Percentiles rank a stretch among this genome's conserved stretches.
Conservation (phyloP, 1,140 invertebrate genomes). For the Pogonomyrmex barbatus region DNA sequence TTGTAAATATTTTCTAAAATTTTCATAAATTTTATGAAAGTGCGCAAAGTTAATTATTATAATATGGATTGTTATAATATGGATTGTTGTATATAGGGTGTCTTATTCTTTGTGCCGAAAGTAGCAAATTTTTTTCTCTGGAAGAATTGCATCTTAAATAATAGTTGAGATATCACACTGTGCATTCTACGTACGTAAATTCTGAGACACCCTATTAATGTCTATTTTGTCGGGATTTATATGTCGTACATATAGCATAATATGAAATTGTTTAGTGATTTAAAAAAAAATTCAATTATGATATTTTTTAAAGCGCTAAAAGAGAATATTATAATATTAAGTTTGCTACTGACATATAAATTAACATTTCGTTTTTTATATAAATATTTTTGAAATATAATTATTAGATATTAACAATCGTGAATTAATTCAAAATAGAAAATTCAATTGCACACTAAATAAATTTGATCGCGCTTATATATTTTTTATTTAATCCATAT, state of each 20-base stretch:
- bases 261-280: neutral
- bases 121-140: too few species aligned
- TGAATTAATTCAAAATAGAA: conserved; percentile 9
- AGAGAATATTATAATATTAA: neutral
- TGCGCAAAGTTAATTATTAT: conserved; percentile 2
- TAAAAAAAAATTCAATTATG: neutral
- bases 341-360: neutral
- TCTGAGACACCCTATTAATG: neutral
- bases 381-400: conserved; percentile 21
- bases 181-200: too few species aligned
- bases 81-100: too few species aligned
- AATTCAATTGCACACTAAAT: neutral
- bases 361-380: conserved; percentile 42
- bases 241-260: neutral
- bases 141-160: too few species aligned
- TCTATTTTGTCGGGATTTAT: neutral
- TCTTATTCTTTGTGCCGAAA: too few species aligned
- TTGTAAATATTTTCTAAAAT: conserved; percentile 37
- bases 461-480: conserved; percentile 14
- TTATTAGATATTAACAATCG: neutral
- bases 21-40: neutral
- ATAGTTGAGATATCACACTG: too few species aligned
- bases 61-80: neutral
- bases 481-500: neutral
- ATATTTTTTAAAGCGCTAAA: neutral